Base-by-base conservation (phyloP, 2,888 invertebrate genomes). In the Chrysomela aeneicollis region DNA sequence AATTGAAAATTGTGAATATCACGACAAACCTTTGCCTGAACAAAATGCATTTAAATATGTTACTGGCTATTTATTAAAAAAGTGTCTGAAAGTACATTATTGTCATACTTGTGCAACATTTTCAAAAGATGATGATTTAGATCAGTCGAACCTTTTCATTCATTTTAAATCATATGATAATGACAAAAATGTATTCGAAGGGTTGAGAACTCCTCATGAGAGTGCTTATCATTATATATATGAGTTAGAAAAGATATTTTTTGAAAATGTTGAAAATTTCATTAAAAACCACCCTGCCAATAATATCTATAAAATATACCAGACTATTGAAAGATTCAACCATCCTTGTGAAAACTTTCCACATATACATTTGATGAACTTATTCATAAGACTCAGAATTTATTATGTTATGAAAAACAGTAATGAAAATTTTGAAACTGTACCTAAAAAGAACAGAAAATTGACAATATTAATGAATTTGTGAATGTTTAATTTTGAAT, bases 41-140 rank as follows among this genome's bases (percentile, higher is more conserved):
- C 51, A 51, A 26, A 58, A 58, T 30, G 58, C 58, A 9, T 49
- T 58, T 4, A 49, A 47, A 17, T 58, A 58, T 49, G 58, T 58
- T 22, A n/a, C 12, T 58, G 26, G 49, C 12, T 58, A 49, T 46
- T 26, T 58, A 15, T n/a, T 58, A 9, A 10, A 49, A 10, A 42
- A 58, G 15, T 58, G 58, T 15, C 18, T 51, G 30, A 51, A 26
- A 51, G 26, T 51, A 8, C 51, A 30, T 12, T 51, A 22, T 51
- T 51, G 51, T 17, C 26, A 3, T 8, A 26, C 15, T 15, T 50
- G 50, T 50, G 50, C n/a, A 21, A 21, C 2, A 21, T 21, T 21
- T 26, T 51, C 30, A 8, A 51, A 51, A 51, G 51, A 51, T 3
- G 26, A 51, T 51, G 51, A 50, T 9, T 50, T 50, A 5, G 21